These are phyloP conservation scores for Colletes latitarsis DNA, from an alignment of 1,140 invertebrate genomes.

Conservation along the genomic window DNA sequence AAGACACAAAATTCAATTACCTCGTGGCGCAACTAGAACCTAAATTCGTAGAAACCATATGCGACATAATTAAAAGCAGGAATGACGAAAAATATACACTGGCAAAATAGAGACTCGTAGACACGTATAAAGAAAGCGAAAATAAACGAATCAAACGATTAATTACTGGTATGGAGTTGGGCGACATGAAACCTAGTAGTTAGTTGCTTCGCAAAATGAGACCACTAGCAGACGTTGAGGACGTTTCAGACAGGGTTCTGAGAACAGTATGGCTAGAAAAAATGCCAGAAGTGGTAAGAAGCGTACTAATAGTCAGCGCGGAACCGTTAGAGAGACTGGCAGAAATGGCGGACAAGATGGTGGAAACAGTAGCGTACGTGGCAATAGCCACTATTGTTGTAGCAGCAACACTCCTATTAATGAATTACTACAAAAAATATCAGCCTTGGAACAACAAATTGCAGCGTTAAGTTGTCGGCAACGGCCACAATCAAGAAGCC, in stretches of 20 bases:
- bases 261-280: neutral
- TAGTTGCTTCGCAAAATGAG: neutral
- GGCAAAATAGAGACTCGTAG: neutral
- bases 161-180: slow-evolving; percentile 1
- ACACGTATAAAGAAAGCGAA: neutral
- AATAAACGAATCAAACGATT: neutral
- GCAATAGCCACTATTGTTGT: neutral
- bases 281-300: neutral
- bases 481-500: neutral
- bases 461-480: neutral
- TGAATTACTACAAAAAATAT: neutral
- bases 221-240: neutral
- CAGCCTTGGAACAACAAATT: neutral
- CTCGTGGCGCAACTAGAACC: neutral
- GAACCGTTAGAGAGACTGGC: neutral
- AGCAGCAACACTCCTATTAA: neutral
- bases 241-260: neutral
- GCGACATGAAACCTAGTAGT: neutral
- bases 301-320: neutral
- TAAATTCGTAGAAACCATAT: neutral
- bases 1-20: neutral
- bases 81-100: neutral
- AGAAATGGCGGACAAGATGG: neutral
- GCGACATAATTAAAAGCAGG: neutral
- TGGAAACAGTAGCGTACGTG: neutral